Percentiles rank a stretch among this genome's conserved stretches.
phyloP scores from a whole-genome alignment of 2,888 invertebrate genomes.

The Fragum whitleyi region DNA sequence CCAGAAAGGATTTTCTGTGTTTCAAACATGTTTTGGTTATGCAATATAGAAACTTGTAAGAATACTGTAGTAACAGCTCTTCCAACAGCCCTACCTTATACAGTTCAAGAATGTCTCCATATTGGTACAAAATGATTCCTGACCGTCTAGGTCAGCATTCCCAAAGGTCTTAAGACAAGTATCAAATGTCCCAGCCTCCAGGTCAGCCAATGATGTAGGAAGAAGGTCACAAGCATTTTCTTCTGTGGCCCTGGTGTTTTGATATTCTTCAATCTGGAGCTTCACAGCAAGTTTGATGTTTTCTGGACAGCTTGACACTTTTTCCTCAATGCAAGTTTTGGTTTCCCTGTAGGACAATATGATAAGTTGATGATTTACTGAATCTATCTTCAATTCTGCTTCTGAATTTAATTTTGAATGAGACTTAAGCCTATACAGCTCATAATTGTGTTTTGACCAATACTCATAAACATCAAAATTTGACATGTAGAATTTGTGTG shows the following conservation, averaged over 20 bases:
- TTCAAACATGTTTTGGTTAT: no score
- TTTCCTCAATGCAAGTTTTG: constrained; percentile 9
- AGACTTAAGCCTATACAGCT: no score
- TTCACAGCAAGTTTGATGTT: background rate
- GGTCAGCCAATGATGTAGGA: background rate
- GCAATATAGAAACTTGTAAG: no score
- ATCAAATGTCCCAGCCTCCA: background rate
- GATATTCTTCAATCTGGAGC: background rate
- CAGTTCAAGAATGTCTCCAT: background rate
- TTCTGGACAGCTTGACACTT: background rate
- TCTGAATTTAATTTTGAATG: no score
- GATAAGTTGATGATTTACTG: background rate
- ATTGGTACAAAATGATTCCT: background rate
- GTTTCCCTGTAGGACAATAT: constrained; percentile 3
- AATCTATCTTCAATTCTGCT: no score
- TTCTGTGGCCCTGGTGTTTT: background rate
- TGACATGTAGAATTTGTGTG: no score
- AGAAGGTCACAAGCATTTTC: background rate
- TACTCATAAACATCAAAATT: no score
- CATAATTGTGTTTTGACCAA: no score
- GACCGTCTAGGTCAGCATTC: background rate
- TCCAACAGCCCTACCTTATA: constrained; percentile 15
- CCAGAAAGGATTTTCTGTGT: no score
- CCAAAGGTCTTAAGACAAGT: background rate
- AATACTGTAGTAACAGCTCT: no score